phyloP scores from a whole-genome alignment of 2,888 invertebrate genomes.

The Myathropa florea region DNA sequence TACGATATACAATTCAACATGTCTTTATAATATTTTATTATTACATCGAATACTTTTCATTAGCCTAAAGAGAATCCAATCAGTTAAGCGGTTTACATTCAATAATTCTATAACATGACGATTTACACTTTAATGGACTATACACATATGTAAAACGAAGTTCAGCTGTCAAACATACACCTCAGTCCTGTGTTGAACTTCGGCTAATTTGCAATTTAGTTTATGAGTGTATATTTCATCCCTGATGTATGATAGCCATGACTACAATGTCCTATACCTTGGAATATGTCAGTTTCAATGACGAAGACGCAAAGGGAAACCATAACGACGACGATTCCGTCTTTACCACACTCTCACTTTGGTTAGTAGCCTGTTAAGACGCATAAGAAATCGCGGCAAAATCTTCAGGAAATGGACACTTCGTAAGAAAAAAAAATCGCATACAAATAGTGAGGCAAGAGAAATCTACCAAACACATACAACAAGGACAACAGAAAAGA shows the following conservation, averaged over 20 bases:
- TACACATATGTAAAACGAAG: slow-evolving; percentile 3
- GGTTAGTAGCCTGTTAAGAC: slow-evolving; percentile 57
- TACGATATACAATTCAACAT: too few relatives aligned
- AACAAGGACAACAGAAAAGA: slow-evolving; percentile 30
- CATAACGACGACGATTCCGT: slow-evolving; percentile 21
- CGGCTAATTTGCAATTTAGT: slow-evolving; percentile 69
- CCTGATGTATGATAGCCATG: slow-evolving; percentile 67
- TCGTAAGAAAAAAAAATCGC: neutral
- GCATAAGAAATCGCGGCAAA: slow-evolving; percentile 52
- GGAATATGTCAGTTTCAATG: slow-evolving; percentile 62
- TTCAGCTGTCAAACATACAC: slow-evolving; percentile 11
- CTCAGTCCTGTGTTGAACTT: slow-evolving; percentile 53
- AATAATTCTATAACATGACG: neutral
- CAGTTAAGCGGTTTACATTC: too few relatives aligned
- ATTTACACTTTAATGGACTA: neutral
- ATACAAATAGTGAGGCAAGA: neutral
- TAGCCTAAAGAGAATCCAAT: too few relatives aligned
- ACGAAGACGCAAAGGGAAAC: slow-evolving; percentile 50
- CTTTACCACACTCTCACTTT: slow-evolving; percentile 31
- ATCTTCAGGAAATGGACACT: slow-evolving; percentile 69
- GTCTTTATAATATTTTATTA: too few relatives aligned
- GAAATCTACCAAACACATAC: slow-evolving; percentile 18
- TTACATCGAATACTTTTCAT: too few relatives aligned
- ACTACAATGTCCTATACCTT: slow-evolving; percentile 56
- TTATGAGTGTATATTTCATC: slow-evolving; percentile 70